Conservation (phyloP, 2,113 vertebrate genomes). For the Lepus timidus region DNA sequence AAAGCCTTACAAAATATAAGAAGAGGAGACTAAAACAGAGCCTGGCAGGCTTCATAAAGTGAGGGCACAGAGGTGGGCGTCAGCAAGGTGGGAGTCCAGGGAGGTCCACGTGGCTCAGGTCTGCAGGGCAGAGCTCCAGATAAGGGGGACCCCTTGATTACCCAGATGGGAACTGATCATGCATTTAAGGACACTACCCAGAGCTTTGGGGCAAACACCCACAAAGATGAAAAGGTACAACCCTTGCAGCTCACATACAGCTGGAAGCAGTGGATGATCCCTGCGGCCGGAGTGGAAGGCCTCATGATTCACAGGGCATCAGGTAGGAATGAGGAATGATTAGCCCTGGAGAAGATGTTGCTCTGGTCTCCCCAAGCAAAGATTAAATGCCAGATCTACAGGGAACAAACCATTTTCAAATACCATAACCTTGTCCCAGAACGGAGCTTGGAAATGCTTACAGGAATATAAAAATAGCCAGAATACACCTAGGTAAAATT, state of each 20-base stretch:
- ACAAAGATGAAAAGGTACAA: background rate
- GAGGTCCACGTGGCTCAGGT: background rate
- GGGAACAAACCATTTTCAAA: background rate
- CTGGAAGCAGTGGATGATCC: background rate
- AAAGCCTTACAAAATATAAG: background rate
- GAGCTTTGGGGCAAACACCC: background rate
- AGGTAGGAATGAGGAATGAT: background rate
- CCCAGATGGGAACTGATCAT: background rate
- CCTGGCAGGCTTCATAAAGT: no score
- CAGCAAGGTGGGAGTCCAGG: background rate
- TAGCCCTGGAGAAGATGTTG: background rate
- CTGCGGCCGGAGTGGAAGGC: background rate
- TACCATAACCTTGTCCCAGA: background rate
- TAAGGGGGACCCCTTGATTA: background rate
- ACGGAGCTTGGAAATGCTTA: background rate
- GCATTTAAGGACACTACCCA: background rate
- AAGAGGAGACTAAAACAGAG: background rate
- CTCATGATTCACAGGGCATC: background rate
- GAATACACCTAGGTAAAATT: background rate
- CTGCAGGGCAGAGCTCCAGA: background rate
- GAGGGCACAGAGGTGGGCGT: background rate
- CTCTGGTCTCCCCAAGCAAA: background rate
- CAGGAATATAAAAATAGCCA: constrained; percentile 26
- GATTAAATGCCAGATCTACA: background rate
- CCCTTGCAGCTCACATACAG: background rate